Base-by-base conservation (phyloP, 2,113 vertebrate species). In the Sylvilagus bachmani region DNA sequence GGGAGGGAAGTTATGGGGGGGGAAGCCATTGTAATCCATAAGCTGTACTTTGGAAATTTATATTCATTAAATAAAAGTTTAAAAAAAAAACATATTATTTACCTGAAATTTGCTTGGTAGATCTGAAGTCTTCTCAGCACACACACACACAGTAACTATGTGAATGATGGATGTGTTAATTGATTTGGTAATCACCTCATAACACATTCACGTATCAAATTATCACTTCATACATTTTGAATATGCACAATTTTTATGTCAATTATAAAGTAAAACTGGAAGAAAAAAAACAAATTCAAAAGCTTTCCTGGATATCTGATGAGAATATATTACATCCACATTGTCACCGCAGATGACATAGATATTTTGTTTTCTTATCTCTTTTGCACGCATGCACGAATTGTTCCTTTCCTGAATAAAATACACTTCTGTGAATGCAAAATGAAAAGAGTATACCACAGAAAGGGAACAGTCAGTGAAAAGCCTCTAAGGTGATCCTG, bases 271-370 rank as follows among this genome's bases (percentile, higher is more conserved):
- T 79, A 79, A 79, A 79, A 19, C 51, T 79, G 14, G 58, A 12
- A 51, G 10, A 6, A 5, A 10, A 17, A n/a, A 44, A 27, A 44
- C 38, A 97, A 97, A 90, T 89, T 97, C 88, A 95, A 89, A 97
- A 95, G 70, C 9, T 33, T 96, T 98, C 86, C 93, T 95, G 93
- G 62, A 96, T 92, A 94, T 97, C 97, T 97, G 95, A 97, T 96
- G 93, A 95, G 96, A 98, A 96, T 95, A 96, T 67, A 91, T 97
- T 97, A 98, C 93, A 95, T 96, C 93, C 95, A 97, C 94, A 95
- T 75, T 94, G 33, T 97, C 93, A 86, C 55, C 25, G 24, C n/a
- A 49, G 77, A 94, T 44, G 64, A 97, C 88, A 94, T 91, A 77
- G 90, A 1, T 92, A 86, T 95, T 98, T 97, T 97, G 91, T 96